A percentile compares a stretch with the other conserved stretches of the same genome.
These are phyloP conservation scores for Podotricha telesiphe DNA, from an alignment of 2,888 invertebrate genomes.

Conservation along the genomic window DNA sequence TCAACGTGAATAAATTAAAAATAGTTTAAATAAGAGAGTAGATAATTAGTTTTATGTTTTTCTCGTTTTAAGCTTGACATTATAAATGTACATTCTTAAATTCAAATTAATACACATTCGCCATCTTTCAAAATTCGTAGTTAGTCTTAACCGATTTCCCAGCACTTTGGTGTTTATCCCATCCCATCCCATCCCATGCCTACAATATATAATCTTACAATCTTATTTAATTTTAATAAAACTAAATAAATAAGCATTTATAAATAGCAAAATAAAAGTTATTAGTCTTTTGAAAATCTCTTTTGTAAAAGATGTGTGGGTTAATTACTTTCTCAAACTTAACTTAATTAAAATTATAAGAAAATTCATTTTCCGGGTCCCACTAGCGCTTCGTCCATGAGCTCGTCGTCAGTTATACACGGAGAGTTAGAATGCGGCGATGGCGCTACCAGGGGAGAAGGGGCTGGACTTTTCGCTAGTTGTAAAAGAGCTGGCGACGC, in stretches of 20 bases:
- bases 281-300: conserved; percentile 6
- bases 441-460: conserved; percentile 86
- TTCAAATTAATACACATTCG: background rate
- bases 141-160: conserved; percentile 12
- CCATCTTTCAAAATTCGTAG: conserved; percentile 2
- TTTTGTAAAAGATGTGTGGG: conserved; percentile 4
- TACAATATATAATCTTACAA: background rate
- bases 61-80: background rate
- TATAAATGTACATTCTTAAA: background rate
- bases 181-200: background rate
- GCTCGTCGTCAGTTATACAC: conserved; percentile 93
- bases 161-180: conserved; percentile 12
- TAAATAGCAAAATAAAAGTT: conserved; percentile 3
- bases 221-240: background rate
- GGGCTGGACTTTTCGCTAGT: conserved; percentile 90
- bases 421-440: conserved; percentile 89
- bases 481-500: conserved; percentile 89
- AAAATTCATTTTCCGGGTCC: conserved; percentile 88
- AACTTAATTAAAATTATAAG: conserved; percentile 3
- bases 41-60: background rate
- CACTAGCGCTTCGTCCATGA: conserved; percentile 94
- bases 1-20: conserved; percentile 9
- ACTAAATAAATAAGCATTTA: conserved; percentile 24
- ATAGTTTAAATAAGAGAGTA: conserved; percentile 4
- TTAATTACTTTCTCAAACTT: background rate